Percentiles rank a stretch among this genome's conserved stretches.
These are phyloP conservation scores for Theonella swinhoei DNA, from an alignment of 37 sponge, comb jelly and placozoan species.

Conservation along the genomic window DNA sequence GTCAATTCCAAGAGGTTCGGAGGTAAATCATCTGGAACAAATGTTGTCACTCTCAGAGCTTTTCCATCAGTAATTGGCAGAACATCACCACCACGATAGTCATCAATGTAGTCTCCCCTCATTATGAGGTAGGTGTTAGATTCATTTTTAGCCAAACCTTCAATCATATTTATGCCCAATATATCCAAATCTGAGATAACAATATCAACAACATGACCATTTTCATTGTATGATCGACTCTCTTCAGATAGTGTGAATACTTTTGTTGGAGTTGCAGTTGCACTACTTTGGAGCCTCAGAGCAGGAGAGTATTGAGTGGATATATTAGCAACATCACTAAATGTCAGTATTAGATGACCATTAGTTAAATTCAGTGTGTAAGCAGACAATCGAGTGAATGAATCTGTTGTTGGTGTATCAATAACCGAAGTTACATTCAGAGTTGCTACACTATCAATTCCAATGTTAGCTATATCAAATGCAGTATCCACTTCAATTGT, in stretches of 20 bases:
- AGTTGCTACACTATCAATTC: constrained; percentile 17
- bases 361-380: constrained; percentile 80
- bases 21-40: constrained; percentile 56
- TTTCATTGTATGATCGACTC: constrained; percentile 45
- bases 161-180: constrained; percentile 62
- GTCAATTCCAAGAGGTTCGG: constrained; percentile 56
- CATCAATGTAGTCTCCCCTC: constrained; percentile 85
- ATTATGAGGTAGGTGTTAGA: constrained; percentile 78
- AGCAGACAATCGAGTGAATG: constrained; percentile 38
- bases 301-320: constrained; percentile 71
- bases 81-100: constrained; percentile 79
- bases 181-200: constrained; percentile 70
- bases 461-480: constrained; percentile 54
- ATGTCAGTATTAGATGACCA: constrained; percentile 71
- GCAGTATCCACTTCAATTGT: constrained; percentile 46
- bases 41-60: constrained; percentile 58
- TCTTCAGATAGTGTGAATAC: constrained; percentile 53
- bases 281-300: constrained; percentile 75
- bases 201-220: constrained; percentile 73
- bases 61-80: constrained; percentile 85
- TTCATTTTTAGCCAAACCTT: constrained; percentile 40
- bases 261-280: constrained; percentile 40
- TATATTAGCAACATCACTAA: constrained; percentile 75
- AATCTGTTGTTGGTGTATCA: constrained; percentile 21
- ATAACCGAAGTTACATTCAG: constrained; percentile 5